Evolutionary conservation across 2,888 invertebrate species (phyloP).

Genomic region (Tricholauxania praeusta): DNA sequence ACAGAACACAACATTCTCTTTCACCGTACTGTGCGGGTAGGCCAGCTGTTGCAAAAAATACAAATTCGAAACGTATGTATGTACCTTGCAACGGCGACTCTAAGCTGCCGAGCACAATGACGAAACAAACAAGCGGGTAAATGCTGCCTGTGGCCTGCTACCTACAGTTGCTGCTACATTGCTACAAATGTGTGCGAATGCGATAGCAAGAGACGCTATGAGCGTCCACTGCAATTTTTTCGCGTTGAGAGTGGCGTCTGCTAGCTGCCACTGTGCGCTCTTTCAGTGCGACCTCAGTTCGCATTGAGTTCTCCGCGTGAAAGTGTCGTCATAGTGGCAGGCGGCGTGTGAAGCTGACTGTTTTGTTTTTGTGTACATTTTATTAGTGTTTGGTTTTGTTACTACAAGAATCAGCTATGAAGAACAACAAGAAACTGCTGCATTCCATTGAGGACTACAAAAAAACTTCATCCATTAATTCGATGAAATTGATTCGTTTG

Average conservation of each 20-base stretch:
- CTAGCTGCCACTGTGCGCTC: conserved; percentile 14
- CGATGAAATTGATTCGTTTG: conserved; percentile 46
- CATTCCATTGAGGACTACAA: conserved; percentile 32
- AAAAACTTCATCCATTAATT: conserved; percentile 43
- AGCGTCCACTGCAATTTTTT: conserved; percentile 6
- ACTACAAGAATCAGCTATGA: background rate
- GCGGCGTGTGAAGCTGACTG: background rate
- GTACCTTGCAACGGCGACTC: conserved; percentile 13
- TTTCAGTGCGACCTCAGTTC: conserved; percentile 14
- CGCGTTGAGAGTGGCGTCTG: conserved; percentile 10
- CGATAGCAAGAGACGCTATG: conserved; percentile 27
- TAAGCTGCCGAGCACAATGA: conserved; percentile 14
- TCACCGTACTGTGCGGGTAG: too few relatives aligned
- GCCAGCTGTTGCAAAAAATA: too few relatives aligned
- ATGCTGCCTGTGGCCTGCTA: background rate
- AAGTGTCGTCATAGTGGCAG: background rate
- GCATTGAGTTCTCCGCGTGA: conserved; percentile 12
- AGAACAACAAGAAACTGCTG: conserved; percentile 4
- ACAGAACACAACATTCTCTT: too few relatives aligned
- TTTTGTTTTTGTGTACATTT: conserved; percentile 2
- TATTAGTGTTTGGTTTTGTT: conserved; percentile 24
- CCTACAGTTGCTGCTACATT: background rate
- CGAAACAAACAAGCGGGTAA: background rate
- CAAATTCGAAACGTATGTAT: too few relatives aligned
- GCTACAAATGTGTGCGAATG: background rate